A percentile compares a stretch with the other conserved stretches of the same genome.
Conservation (phyloP, 1,140 invertebrate genomes). For the Bombus sylvicola region DNA sequence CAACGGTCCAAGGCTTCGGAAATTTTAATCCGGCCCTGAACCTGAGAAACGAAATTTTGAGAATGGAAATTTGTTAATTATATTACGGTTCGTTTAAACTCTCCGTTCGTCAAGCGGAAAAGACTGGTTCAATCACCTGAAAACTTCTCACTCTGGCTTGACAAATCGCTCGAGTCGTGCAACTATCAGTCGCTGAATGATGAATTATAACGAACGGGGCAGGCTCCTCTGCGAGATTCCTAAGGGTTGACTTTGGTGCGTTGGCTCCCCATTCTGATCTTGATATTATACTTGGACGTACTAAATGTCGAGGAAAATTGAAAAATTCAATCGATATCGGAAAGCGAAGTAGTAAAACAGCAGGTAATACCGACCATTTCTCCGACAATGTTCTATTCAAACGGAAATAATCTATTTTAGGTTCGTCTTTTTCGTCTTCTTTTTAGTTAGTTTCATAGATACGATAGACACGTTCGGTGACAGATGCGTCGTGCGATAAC, state of each 20-base stretch:
- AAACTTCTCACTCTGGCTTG: conserved; percentile 68
- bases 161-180: conserved; percentile 72
- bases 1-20: too few relatives aligned
- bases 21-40: too few relatives aligned
- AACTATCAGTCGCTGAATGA: conserved; percentile 75
- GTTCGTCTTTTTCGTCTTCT: too few relatives aligned
- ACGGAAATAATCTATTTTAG: not conserved
- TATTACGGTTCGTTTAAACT: not conserved
- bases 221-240: conserved; percentile 62
- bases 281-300: conserved; percentile 64
- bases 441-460: not conserved
- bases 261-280: conserved; percentile 75
- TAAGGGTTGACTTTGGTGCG: conserved; percentile 15
- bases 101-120: not conserved
- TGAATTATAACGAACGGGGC: conserved; percentile 78
- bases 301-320: conserved; percentile 16
- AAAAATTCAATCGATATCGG: not conserved
- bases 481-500: too few relatives aligned
- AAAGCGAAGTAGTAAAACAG: rapidly evolving
- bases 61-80: too few relatives aligned
- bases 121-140: conserved; percentile 68
- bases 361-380: too few relatives aligned
- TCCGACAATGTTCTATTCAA: not conserved
- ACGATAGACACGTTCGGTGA: not conserved
- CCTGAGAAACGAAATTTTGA: too few relatives aligned